Evolutionary conservation across 2,888 invertebrate species (phyloP).

Genomic region (Acronicta psi): DNA sequence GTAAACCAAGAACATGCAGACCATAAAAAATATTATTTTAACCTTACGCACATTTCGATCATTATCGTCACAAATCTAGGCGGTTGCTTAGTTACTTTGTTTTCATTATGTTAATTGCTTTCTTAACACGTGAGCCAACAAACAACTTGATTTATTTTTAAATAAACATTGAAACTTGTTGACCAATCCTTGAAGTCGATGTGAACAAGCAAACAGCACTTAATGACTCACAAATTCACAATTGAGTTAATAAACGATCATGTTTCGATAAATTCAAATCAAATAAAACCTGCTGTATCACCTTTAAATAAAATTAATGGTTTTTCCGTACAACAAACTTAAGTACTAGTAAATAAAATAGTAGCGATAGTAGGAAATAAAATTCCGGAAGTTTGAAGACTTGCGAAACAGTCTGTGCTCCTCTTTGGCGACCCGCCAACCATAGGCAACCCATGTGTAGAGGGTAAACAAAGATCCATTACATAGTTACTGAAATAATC

Average conservation of each 20-base stretch:
- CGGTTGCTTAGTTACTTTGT: neutral
- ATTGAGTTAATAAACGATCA: slow-evolving; percentile 7
- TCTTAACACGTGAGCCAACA: neutral
- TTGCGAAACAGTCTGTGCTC: slow-evolving; percentile 57
- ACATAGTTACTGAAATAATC: slow-evolving; percentile 72
- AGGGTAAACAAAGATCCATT: slow-evolving; percentile 71
- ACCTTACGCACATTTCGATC: neutral
- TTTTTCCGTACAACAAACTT: slow-evolving; percentile 3
- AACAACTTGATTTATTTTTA: neutral
- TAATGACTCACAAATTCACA: slow-evolving; percentile 1
- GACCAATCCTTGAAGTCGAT: neutral
- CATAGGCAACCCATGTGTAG: slow-evolving; percentile 64
- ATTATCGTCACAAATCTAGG: neutral
- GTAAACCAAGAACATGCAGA: too few species aligned
- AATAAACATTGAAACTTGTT: neutral
- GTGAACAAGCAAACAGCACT: neutral
- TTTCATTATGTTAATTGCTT: neutral
- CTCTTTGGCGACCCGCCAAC: slow-evolving; percentile 67
- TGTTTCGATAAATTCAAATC: slow-evolving; percentile 3
- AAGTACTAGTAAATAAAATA: slow-evolving; percentile 8
- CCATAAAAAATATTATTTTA: too few species aligned
- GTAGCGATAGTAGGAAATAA: slow-evolving; percentile 30
- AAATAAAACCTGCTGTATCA: neutral
- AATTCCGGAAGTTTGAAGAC: slow-evolving; percentile 48
- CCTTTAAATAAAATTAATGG: slow-evolving; percentile 8